Base-by-base conservation (phyloP, 2,888 invertebrate genomes). In the Polymixis flavicincta region DNA sequence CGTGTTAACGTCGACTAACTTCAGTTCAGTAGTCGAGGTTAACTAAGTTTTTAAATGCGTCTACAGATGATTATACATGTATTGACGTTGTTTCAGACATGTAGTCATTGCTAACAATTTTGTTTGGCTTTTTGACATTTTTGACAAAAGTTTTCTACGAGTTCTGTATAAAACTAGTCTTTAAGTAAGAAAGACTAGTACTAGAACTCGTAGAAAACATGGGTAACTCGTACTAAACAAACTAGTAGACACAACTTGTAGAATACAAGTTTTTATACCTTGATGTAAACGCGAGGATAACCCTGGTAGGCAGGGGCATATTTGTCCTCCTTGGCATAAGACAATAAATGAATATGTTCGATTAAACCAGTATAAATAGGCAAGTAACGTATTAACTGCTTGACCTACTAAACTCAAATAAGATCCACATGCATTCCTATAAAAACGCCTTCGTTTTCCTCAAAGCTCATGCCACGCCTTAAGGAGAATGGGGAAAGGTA, bases 361-460 rank as follows among this genome's bases (percentile, higher is more conserved):
- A 55, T 28, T 22, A 37, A 55, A 64, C 13, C 22, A 52, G 57
- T 45, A 61, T 17, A 57, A 55, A 73, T 28, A 55, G 74, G 42
- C 28, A 42, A n/a, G 5, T 54, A 74, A 59, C 59, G 45, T 82
- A 75, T 54, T 57, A 59, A 63, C 37, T 77, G 42, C 45, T 52
- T 70, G 83, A 83, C 66, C 80, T 66, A 76, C 75, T 76, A 17
- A 67, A 82, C 66, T 83, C 25, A 25, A 59, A 75, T 45, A 61
- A 42, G 42, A 75, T 59, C 32, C 54, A 60, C 25, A 64, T 50
- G 54, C 64, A 71, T 11, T 32, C n/a, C 4, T 37, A 25, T 48
- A 42, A 73, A 83, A 67, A 42, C 48, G 54, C 19, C 48, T 25
- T 28, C n/a, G 2, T 79, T 83, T 81, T 83, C 80, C 79, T 78